Conservation (phyloP, 2,113 vertebrate genomes). For the Piprites chloris region DNA sequence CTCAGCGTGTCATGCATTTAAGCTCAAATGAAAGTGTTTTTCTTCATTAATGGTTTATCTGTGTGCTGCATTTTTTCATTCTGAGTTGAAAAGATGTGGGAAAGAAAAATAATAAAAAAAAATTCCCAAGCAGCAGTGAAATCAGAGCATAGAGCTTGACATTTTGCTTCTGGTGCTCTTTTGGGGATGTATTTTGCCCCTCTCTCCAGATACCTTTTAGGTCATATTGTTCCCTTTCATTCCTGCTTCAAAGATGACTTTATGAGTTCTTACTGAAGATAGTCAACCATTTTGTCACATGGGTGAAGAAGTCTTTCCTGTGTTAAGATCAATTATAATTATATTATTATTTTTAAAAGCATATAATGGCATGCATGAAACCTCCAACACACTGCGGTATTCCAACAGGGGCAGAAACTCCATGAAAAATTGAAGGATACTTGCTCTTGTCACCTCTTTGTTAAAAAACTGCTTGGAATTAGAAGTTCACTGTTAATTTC, state of each 20-base stretch:
- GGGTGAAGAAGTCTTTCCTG: background rate
- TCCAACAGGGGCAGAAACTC: background rate
- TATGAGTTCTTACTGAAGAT: background rate
- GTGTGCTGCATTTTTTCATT: background rate
- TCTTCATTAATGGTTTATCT: constrained; percentile 53
- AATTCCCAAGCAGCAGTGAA: background rate
- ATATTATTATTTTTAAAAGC: background rate
- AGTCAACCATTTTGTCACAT: background rate
- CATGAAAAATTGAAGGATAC: background rate
- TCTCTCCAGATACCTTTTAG: background rate
- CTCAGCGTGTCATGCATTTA: constrained; percentile 3
- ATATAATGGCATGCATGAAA: background rate
- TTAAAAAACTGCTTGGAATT: background rate
- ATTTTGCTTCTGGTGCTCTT: constrained; percentile 4
- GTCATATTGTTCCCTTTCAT: background rate
- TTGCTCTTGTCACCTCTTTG: background rate
- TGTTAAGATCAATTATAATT: background rate
- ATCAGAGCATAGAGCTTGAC: background rate
- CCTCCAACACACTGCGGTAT: background rate
- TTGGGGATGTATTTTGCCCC: background rate
- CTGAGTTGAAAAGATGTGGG: background rate
- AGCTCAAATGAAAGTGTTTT: constrained; percentile 24
- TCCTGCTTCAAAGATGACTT: background rate
- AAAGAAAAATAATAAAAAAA: background rate
- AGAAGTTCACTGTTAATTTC: background rate